Conservation (phyloP, 2,888 invertebrate species). For the Suillia variegata region DNA sequence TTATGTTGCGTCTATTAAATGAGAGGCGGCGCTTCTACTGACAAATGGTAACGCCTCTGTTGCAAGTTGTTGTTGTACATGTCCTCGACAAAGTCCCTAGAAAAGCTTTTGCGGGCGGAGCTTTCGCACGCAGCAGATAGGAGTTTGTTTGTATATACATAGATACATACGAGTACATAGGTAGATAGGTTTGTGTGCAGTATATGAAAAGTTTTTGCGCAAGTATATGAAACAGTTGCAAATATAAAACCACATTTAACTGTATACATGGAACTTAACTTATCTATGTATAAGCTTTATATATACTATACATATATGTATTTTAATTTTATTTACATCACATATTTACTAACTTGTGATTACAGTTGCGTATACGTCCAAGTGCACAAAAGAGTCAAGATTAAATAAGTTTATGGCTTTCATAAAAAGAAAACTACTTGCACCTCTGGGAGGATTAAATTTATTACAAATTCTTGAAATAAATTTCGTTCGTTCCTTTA, state of each 20-base stretch:
- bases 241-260: not conserved
- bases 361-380: not conserved
- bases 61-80: slow-evolving; percentile 20
- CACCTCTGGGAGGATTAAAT: no score
- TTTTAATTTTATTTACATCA: no score
- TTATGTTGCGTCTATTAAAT: no score
- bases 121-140: slow-evolving; percentile 10
- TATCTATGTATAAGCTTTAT: no score
- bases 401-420: no score
- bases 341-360: no score
- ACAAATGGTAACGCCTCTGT: slow-evolving; percentile 24
- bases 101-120: slow-evolving; percentile 24
- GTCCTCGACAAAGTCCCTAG: slow-evolving; percentile 18
- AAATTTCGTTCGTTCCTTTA: no score
- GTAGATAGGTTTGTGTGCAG: not conserved
- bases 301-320: no score
- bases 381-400: not conserved
- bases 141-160: not conserved
- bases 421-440: no score
- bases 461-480: no score
- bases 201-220: not conserved
- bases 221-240: not conserved
- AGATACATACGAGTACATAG: not conserved
- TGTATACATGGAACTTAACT: not conserved
- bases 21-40: slow-evolving; percentile 25